A percentile compares a stretch with the other conserved stretches of the same genome.
Evolutionary conservation across 1,140 invertebrate genomes (phyloP).

Genomic region (Cryptotermes secundus): DNA sequence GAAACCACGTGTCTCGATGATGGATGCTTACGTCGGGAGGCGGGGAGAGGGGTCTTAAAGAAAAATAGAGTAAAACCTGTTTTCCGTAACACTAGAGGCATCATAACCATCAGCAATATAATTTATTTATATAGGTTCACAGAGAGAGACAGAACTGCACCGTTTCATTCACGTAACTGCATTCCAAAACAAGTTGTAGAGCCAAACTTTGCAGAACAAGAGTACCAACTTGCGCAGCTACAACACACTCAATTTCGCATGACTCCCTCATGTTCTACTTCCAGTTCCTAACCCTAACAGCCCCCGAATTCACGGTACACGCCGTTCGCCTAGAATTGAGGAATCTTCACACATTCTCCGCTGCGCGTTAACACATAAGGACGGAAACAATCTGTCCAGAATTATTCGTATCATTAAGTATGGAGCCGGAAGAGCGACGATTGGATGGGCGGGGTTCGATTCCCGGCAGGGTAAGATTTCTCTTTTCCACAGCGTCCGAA

Average conservation of each 20-base stretch:
- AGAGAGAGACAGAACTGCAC: background rate
- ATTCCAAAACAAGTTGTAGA: background rate
- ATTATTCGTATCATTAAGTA: no score
- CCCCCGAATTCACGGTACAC: no score
- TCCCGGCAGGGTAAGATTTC: no score
- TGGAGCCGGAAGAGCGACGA: no score
- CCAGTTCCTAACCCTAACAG: no score
- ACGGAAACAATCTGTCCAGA: no score
- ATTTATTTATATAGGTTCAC: background rate
- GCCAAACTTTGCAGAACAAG: background rate
- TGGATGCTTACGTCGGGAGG: background rate
- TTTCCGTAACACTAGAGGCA: slow-evolving; percentile 10
- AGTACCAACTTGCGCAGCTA: background rate
- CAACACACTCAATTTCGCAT: background rate
- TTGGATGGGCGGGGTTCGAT: no score
- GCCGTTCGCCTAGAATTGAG: no score
- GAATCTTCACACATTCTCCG: no score
- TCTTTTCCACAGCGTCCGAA: no score
- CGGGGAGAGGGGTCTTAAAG: background rate
- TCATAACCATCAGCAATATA: background rate
- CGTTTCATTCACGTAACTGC: background rate
- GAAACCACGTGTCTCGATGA: slow-evolving; percentile 11
- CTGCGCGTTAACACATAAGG: no score
- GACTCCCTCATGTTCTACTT: background rate
- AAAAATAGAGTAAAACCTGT: slow-evolving; percentile 23